Conservation (phyloP, 2,113 vertebrate genomes). For the Hippopotamus amphibius region DNA sequence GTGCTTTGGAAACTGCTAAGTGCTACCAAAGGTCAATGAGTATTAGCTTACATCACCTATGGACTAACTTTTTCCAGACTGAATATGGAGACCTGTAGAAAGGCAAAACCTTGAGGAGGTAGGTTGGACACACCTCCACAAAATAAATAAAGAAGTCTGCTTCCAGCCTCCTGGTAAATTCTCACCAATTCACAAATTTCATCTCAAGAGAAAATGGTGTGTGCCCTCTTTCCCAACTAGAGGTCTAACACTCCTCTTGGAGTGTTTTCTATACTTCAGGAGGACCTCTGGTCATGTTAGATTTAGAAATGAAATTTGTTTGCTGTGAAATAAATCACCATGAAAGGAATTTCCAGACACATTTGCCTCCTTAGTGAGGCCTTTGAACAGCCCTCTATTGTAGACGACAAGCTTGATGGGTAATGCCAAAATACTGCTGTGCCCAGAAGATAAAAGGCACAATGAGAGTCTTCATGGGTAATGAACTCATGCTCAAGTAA, state of each 20-base stretch:
- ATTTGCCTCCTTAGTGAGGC: slow-evolving; percentile 36
- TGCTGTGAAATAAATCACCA: slow-evolving; percentile 62
- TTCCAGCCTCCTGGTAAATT: not conserved
- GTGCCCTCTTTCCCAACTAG: not conserved
- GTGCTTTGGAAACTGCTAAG: not conserved
- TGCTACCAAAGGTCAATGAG: not conserved
- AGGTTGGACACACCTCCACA: not conserved
- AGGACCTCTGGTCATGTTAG: slow-evolving; percentile 35
- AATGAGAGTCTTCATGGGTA: slow-evolving; percentile 19
- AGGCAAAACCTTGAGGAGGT: not conserved
- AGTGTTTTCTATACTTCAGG: not conserved
- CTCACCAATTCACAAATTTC: not conserved
- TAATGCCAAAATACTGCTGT: slow-evolving; percentile 13
- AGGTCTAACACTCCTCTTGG: not conserved
- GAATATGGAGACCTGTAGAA: not conserved
- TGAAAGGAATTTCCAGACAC: slow-evolving; percentile 60
- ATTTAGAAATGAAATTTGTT: slow-evolving; percentile 58
- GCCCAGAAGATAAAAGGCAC: slow-evolving; percentile 18
- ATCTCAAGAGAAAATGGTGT: slow-evolving; percentile 1
- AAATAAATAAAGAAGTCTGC: not conserved
- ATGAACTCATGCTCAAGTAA: slow-evolving; percentile 41
- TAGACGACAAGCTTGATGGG: not conserved
- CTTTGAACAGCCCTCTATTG: slow-evolving; percentile 33
- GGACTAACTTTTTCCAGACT: not conserved
- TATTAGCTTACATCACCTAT: not conserved